Percentiles rank a stretch among this genome's conserved stretches.
phyloP scores from a whole-genome alignment of 1,140 invertebrate genomes.

The Drosophila erecta region DNA sequence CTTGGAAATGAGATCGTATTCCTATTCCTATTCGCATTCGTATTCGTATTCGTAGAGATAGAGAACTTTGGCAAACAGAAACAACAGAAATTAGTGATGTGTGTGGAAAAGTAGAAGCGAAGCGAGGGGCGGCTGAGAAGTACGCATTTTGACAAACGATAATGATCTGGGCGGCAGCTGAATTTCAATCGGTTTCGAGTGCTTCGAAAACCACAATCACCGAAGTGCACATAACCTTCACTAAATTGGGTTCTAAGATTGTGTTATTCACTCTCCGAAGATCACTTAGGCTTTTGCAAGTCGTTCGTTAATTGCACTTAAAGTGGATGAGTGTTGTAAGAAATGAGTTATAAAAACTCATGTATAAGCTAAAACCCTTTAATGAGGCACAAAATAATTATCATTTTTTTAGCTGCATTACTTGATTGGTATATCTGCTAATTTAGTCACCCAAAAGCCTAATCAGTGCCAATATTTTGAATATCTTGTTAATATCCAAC shows the following conservation, averaged over 20 bases:
- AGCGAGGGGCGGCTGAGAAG: conserved; percentile 8
- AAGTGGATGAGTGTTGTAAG: background rate
- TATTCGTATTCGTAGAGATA: background rate
- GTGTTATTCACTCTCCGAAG: conserved; percentile 1
- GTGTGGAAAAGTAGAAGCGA: background rate
- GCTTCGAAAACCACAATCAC: background rate
- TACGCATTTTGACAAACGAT: background rate
- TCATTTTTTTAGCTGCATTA: no score
- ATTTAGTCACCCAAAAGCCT: no score
- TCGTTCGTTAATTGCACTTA: background rate
- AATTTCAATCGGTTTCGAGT: background rate
- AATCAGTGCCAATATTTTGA: background rate
- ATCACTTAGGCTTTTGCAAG: background rate
- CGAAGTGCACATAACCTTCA: conserved; percentile 12
- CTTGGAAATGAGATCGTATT: conserved; percentile 50
- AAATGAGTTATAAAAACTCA: no score
- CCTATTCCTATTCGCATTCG: no score
- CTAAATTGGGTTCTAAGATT: background rate
- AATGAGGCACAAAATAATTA: no score
- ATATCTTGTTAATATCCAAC: background rate
- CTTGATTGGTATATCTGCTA: no score
- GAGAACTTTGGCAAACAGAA: conserved; percentile 20
- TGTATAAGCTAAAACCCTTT: no score
- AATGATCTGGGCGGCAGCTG: background rate
- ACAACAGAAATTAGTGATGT: conserved; percentile 13